Conservation (phyloP, 2,888 invertebrate genomes). For the Nephrotoma appendiculata region DNA sequence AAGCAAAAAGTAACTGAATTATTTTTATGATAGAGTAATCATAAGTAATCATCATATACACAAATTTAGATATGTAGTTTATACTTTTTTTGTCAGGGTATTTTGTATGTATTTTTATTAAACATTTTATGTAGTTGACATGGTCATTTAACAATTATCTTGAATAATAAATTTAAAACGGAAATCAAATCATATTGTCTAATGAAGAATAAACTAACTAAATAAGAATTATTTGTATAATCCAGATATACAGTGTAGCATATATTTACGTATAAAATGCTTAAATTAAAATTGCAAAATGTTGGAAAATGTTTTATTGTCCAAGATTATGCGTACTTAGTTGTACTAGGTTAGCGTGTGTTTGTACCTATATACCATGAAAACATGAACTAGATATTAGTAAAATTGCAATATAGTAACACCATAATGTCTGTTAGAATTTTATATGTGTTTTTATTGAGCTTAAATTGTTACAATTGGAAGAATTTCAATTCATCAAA, state of each 20-base stretch:
- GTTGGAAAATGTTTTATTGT: neutral
- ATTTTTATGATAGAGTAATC: neutral
- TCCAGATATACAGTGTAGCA: neutral
- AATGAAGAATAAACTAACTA: neutral
- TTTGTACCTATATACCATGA: neutral
- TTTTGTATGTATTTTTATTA: neutral
- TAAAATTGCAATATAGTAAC: neutral
- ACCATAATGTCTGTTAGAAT: neutral
- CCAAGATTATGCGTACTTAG: neutral
- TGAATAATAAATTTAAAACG: neutral
- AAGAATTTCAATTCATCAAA: neutral
- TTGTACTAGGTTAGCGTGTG: neutral
- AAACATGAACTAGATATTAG: neutral
- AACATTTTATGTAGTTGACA: neutral
- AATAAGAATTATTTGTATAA: neutral
- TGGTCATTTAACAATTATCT: neutral
- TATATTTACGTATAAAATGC: neutral
- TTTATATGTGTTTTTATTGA: neutral
- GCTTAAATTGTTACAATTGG: neutral
- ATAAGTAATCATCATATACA: neutral
- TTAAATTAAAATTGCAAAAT: neutral
- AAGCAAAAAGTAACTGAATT: neutral
- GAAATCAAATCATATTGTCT: neutral
- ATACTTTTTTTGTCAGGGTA: neutral
- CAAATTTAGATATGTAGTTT: neutral